Percentiles rank a stretch among this genome's conserved stretches.
These are phyloP conservation scores for Gasteruption jaculator DNA, from an alignment of 2,888 invertebrate genomes.

Conservation along the genomic window DNA sequence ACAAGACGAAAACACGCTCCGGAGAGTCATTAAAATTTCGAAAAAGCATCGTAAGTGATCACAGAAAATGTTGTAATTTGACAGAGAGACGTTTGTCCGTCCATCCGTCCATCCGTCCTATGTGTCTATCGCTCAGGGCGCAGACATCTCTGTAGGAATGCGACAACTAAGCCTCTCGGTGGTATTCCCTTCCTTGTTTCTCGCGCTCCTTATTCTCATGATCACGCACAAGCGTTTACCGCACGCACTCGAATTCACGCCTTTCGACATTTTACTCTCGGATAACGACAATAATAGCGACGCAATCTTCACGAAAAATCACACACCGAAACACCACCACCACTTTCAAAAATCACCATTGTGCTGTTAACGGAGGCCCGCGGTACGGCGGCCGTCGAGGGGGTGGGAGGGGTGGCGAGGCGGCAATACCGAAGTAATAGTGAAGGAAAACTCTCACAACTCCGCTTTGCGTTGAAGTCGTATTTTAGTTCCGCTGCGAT, in stretches of 20 bases:
- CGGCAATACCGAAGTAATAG: no score
- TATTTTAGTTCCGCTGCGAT: no score
- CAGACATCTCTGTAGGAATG: constrained; percentile 29
- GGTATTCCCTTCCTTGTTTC: constrained; percentile 18
- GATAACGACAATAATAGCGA: constrained; percentile 19
- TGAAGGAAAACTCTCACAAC: no score
- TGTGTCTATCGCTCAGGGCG: constrained; percentile 22
- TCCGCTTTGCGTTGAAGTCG: no score
- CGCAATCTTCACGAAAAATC: constrained; percentile 18
- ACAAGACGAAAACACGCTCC: constrained; percentile 20
- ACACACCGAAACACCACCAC: constrained; percentile 20
- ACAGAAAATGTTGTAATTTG: constrained; percentile 20
- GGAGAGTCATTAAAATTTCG: constrained; percentile 27
- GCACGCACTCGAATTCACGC: constrained; percentile 26
- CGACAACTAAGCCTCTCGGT: constrained; percentile 30
- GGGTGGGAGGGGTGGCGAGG: no score
- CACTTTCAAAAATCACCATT: constrained; percentile 27
- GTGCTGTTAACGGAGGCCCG: no score
- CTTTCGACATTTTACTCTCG: constrained; percentile 33
- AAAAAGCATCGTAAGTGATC: constrained; percentile 27
- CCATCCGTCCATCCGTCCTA: constrained; percentile 31
- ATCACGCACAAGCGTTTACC: constrained; percentile 27
- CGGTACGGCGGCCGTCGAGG: no score
- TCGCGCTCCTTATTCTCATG: constrained; percentile 23
- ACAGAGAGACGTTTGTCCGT: constrained; percentile 24